Evolutionary conservation across 2,113 vertebrate genomes (phyloP), one percentile per base, ranked within the genome.

Genomic region (Takifugu flavidus): DNA sequence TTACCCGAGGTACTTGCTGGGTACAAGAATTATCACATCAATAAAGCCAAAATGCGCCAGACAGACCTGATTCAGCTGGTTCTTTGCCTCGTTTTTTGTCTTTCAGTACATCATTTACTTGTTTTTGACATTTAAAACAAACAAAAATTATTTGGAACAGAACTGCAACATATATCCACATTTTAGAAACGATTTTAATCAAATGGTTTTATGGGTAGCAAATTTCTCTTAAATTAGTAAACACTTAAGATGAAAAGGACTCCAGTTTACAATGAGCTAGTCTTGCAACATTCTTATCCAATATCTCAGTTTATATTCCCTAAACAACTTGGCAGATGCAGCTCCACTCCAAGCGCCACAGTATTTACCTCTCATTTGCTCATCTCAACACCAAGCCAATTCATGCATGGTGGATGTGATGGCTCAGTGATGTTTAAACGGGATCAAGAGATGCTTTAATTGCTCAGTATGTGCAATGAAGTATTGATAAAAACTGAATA

Each of bases 311-410:
- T 87, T 82, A 81, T 72, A 68, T 39, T 72, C 70, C 79, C 64
- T 31, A n/a, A 25, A 86, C 77, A 74, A 74, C 75, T 79, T 80
- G 58, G 58, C 79, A 77, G 65, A 76, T 73, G 75, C 84, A 85
- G 61, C 54, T 64, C 13, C 67, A 59, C 55, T 68, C 31, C 54
- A 10, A 72, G 59, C 62, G 60, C 54, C 42, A 61, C 45, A 58
- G 54, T 83, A 79, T 87, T 88, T 86, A 84, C 70, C 79, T 87
- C 82, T 86, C 86, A 86, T 85, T 84, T 88, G 70, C 86, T 84
- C 89, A 89, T 91, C 88, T 87, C 72, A 59, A 49, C 27, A 71
- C 62, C 69, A 58, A 70, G 61, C 60, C 80, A 77, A 13, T 57
- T 62, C 42, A 62, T 73, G 73, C 72, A 67, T 51, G 70, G 42